These are phyloP conservation scores for Hipposideros larvatus DNA, from an alignment of 2,797 vertebrate genomes.

Conservation along the genomic window DNA sequence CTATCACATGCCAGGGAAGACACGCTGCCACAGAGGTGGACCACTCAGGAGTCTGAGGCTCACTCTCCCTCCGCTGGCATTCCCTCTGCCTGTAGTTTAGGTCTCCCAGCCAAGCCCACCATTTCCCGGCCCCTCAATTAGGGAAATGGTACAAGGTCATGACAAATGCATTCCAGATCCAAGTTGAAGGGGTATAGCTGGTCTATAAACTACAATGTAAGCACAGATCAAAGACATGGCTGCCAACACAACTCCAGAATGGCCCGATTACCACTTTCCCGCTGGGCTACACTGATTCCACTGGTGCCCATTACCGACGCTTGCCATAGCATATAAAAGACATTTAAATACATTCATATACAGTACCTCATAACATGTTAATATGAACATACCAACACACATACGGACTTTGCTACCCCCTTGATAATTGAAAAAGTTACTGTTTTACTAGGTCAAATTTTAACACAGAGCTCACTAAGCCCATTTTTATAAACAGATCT, in stretches of 20 bases:
- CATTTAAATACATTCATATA: background rate
- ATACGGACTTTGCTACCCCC: background rate
- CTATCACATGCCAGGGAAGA: background rate
- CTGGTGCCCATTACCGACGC: background rate
- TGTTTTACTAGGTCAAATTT: background rate
- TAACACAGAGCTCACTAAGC: constrained; percentile 39
- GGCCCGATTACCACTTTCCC: background rate
- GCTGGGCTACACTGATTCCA: background rate
- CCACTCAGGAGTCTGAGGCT: rapidly evolving
- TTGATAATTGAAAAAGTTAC: background rate
- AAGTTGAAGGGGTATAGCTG: background rate
- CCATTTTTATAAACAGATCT: constrained; percentile 39
- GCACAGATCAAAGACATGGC: background rate
- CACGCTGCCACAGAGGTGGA: background rate
- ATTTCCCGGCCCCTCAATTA: background rate
- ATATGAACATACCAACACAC: background rate
- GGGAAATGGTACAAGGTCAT: background rate
- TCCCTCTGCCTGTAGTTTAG: background rate
- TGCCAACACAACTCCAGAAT: background rate
- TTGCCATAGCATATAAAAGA: constrained; percentile 5
- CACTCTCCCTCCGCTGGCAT: background rate
- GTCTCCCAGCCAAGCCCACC: background rate
- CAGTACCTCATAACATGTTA: background rate
- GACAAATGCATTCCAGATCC: background rate
- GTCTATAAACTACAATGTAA: background rate